Conservation (phyloP, 2,888 invertebrate genomes). For the Merodon equestris region DNA sequence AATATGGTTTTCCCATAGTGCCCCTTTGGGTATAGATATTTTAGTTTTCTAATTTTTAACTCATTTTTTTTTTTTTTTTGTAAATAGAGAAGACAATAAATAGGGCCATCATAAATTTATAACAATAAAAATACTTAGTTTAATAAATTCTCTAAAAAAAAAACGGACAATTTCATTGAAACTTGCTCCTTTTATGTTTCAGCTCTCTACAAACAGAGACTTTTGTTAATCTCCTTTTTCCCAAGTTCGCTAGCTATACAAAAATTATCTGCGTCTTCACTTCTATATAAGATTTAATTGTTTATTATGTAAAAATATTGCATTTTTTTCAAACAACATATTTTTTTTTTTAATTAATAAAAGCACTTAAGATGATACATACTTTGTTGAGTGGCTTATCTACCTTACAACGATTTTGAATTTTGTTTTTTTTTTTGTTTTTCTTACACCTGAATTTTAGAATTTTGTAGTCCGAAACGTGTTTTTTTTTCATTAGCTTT, state of each 20-base stretch:
- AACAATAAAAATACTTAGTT: conserved; percentile 68
- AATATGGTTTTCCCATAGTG: conserved; percentile 42
- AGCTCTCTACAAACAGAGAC: conserved; percentile 27
- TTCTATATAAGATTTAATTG: conserved; percentile 55
- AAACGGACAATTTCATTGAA: conserved; percentile 67
- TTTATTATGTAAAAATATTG: conserved; percentile 66
- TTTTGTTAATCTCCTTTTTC: conserved; percentile 16
- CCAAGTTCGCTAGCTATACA: conserved; percentile 59
- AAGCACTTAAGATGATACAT: conserved; percentile 68
- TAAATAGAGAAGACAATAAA: conserved; percentile 65
- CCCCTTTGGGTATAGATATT: conserved; percentile 47
- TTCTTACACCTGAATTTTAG: conserved; percentile 79
- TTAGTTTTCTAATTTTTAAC: conserved; percentile 16
- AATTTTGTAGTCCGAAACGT: conserved; percentile 78
- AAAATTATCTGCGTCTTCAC: conserved; percentile 51
- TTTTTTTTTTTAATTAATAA: conserved; percentile 51
- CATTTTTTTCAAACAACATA: conserved; percentile 40
- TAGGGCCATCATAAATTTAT: conserved; percentile 59
- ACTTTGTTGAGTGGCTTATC: conserved; percentile 1
- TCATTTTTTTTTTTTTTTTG: conserved; percentile 53
- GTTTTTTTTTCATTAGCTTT: conserved; percentile 63
- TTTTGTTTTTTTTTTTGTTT: conserved; percentile 49
- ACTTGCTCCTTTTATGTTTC: conserved; percentile 28
- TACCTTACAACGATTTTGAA: conserved; percentile 33
- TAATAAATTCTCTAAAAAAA: conserved; percentile 68